phyloP scores from a whole-genome alignment of 2,888 invertebrate genomes.

The Azorinus chamasolen region DNA sequence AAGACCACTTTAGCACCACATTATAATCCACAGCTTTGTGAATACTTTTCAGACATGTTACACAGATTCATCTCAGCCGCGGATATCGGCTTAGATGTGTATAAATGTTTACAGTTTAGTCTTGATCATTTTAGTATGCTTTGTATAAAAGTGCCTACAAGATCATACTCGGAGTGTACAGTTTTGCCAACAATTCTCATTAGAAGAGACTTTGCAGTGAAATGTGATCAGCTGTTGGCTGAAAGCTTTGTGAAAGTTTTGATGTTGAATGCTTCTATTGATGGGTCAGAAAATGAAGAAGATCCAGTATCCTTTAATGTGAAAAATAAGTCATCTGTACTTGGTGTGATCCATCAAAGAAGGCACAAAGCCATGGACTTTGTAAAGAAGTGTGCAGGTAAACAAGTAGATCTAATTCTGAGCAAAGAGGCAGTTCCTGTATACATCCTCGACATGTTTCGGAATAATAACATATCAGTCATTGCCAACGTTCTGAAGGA shows the following conservation, averaged over 20 bases:
- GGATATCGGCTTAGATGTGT: neutral
- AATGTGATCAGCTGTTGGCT: slow-evolving; percentile 1
- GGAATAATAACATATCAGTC: slow-evolving; percentile 59
- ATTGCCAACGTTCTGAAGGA: slow-evolving; percentile 63
- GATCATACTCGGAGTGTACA: slow-evolving; percentile 58
- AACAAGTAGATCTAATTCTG: slow-evolving; percentile 58
- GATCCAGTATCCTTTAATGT: slow-evolving; percentile 22
- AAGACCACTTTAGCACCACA: slow-evolving; percentile 49
- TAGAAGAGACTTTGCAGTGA: slow-evolving; percentile 48
- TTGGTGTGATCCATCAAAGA: slow-evolving; percentile 10
- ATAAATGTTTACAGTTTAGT: slow-evolving; percentile 23
- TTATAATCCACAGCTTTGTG: slow-evolving; percentile 32
- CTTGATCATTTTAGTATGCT: slow-evolving; percentile 59
- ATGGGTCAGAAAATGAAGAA: slow-evolving; percentile 15
- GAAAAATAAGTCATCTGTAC: slow-evolving; percentile 11
- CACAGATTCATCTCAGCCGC: slow-evolving; percentile 11
- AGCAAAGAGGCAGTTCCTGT: slow-evolving; percentile 64
- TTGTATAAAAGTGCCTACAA: slow-evolving; percentile 59
- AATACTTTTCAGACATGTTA: slow-evolving; percentile 36
- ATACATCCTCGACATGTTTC: slow-evolving; percentile 65
- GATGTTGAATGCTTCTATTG: slow-evolving; percentile 18
- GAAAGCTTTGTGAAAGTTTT: slow-evolving; percentile 8
- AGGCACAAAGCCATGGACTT: slow-evolving; percentile 42
- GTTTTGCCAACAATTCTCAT: slow-evolving; percentile 41
- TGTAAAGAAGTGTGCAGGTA: slow-evolving; percentile 33